Conservation (phyloP, 1,140 invertebrate species). For the Drosophila insularis region DNA sequence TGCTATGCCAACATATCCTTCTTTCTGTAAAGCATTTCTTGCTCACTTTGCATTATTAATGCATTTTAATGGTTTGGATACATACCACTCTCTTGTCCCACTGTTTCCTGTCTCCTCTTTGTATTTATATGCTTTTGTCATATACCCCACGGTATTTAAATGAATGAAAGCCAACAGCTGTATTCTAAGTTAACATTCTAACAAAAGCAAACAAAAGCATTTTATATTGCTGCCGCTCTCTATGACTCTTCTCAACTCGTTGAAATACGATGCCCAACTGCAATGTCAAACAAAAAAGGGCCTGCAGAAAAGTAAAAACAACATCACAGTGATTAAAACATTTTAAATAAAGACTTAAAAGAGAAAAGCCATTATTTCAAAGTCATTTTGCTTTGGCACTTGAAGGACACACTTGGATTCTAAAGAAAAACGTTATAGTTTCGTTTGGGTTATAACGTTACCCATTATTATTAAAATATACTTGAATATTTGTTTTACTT, state of each 20-base stretch:
- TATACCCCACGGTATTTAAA: background rate
- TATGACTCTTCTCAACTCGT: background rate
- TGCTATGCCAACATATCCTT: background rate
- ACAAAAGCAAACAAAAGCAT: background rate
- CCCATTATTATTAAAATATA: background rate
- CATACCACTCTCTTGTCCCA: background rate
- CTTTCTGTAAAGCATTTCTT: background rate
- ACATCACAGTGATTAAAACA: background rate
- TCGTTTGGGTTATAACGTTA: no score
- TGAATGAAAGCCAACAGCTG: background rate
- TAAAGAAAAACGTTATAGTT: background rate
- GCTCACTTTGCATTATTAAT: background rate
- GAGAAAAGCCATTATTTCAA: constrained; percentile 43
- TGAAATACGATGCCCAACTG: constrained; percentile 19
- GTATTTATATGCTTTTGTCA: background rate
- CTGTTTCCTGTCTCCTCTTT: background rate
- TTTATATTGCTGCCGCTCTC: background rate
- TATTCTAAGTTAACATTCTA: background rate
- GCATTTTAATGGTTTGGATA: constrained; percentile 1
- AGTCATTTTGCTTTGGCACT: constrained; percentile 32
- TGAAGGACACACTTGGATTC: background rate
- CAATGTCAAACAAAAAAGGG: background rate
- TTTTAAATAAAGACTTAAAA: constrained; percentile 21
- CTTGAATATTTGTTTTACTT: background rate
- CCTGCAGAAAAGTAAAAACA: constrained; percentile 4